These are phyloP conservation scores for Coenonympha arcania DNA, from an alignment of 2,888 invertebrate genomes.

Conservation along the genomic window DNA sequence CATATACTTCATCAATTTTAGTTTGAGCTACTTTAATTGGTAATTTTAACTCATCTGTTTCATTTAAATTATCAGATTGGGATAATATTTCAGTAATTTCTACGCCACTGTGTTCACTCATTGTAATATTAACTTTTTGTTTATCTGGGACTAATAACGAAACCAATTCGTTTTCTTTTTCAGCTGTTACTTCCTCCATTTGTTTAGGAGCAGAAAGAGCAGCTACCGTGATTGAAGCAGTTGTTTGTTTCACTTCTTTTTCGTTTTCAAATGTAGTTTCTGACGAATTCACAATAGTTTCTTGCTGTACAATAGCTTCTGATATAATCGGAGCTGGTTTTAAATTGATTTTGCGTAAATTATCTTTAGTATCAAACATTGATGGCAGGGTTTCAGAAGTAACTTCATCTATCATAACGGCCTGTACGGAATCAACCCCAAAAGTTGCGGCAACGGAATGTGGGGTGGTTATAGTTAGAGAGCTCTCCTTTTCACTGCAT, in stretches of 20 bases:
- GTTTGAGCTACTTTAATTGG: slow-evolving; percentile 47
- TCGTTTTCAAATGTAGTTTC: slow-evolving; percentile 48
- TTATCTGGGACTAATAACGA: slow-evolving; percentile 51
- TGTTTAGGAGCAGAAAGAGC: slow-evolving; percentile 73
- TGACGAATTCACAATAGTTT: slow-evolving; percentile 68
- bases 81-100: slow-evolving; percentile 71
- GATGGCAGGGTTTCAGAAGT: slow-evolving; percentile 60
- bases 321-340: slow-evolving; percentile 57
- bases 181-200: slow-evolving; percentile 72
- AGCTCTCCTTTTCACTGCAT: slow-evolving; percentile 73
- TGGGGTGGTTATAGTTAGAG: slow-evolving; percentile 33
- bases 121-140: slow-evolving; percentile 54
- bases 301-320: slow-evolving; percentile 74
- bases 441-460: slow-evolving; percentile 36
- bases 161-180: slow-evolving; percentile 71
- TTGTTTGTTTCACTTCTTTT: slow-evolving; percentile 43
- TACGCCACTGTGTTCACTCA: slow-evolving; percentile 66
- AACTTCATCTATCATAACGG: slow-evolving; percentile 70
- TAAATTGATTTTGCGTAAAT: slow-evolving; percentile 46
- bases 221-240: slow-evolving; percentile 58
- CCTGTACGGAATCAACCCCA: slow-evolving; percentile 53
- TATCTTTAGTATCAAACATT: slow-evolving; percentile 39
- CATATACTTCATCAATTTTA: slow-evolving; percentile 58
- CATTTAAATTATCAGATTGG: slow-evolving; percentile 67
- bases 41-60: slow-evolving; percentile 56